Evolutionary conservation across 92 coral and sea anemone genomes (phyloP).

Genomic region (Diadumene lineata): DNA sequence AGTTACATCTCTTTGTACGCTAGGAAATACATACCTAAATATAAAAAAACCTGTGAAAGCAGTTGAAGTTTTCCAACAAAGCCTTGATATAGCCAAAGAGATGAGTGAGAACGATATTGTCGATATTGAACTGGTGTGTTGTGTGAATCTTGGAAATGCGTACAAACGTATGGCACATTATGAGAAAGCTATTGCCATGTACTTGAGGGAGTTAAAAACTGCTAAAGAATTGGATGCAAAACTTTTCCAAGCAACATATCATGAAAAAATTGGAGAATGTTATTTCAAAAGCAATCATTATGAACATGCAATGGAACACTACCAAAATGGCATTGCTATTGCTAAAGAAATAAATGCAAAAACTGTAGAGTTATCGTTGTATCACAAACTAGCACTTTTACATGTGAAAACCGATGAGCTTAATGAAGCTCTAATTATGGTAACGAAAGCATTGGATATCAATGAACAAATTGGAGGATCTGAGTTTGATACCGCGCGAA

Average conservation of each 20-base stretch:
- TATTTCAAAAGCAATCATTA: background rate
- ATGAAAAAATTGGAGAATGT: slow-evolving; percentile 1
- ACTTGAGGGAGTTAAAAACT: background rate
- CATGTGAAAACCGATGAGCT: background rate
- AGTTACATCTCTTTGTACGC: background rate
- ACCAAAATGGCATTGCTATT: background rate
- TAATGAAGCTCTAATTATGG: slow-evolving; percentile 1
- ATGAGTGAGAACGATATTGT: background rate
- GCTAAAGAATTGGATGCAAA: slow-evolving; percentile 12
- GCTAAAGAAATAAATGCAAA: slow-evolving; percentile 10
- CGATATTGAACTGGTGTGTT: background rate
- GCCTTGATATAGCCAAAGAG: background rate
- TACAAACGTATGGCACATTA: background rate
- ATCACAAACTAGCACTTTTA: background rate
- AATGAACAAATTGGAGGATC: slow-evolving; percentile 9
- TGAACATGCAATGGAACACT: background rate
- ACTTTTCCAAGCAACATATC: background rate
- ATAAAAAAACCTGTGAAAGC: background rate
- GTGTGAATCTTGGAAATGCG: background rate
- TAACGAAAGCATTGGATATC: background rate
- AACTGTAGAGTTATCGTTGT: background rate
- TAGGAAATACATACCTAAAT: background rate
- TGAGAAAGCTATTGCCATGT: slow-evolving; percentile 5
- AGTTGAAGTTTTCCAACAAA: background rate
- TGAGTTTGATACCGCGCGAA: too few species aligned